A percentile compares a stretch with the other conserved stretches of the same genome.
Conservation (phyloP, 2,113 vertebrate genomes). For the Labrus mixtus region DNA sequence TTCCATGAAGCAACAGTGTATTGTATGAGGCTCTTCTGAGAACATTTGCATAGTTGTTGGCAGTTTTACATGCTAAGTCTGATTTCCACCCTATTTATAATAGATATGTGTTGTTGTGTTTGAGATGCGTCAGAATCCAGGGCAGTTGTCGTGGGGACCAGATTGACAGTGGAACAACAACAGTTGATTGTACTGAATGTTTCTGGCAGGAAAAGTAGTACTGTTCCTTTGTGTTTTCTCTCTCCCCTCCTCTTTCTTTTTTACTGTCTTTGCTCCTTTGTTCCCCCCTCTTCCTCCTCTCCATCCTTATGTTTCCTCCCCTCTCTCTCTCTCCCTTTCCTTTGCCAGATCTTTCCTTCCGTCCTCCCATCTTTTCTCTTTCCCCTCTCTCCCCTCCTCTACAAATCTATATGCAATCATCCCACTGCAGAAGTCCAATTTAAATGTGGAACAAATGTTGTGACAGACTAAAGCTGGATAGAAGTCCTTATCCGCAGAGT, state of each 20-base stretch:
- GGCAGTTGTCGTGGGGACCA: constrained; percentile 80
- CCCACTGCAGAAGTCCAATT: constrained; percentile 75
- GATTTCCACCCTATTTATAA: constrained; percentile 71
- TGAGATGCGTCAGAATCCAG: constrained; percentile 72
- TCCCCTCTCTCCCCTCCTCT: constrained; percentile 18
- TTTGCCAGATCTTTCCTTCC: constrained; percentile 23
- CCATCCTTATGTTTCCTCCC: constrained; percentile 27
- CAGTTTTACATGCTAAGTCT: constrained; percentile 35
- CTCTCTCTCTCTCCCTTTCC: constrained; percentile 8
- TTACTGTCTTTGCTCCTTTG: constrained; percentile 19
- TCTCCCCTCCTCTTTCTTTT: constrained; percentile 24
- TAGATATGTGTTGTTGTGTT: constrained; percentile 67
- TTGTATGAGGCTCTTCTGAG: constrained; percentile 1
- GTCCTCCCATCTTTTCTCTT: neutral
- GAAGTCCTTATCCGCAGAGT: constrained; percentile 71
- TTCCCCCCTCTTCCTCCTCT: neutral
- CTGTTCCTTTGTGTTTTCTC: constrained; percentile 73
- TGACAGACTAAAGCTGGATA: constrained; percentile 79
- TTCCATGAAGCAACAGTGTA: neutral
- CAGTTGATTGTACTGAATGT: constrained; percentile 73
- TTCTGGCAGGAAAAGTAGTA: constrained; percentile 77
- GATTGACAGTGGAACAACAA: constrained; percentile 74
- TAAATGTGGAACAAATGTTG: constrained; percentile 80
- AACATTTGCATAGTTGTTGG: constrained; percentile 35
- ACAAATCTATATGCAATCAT: constrained; percentile 75